Evolutionary conservation across 2,888 invertebrate genomes (phyloP), one percentile per base, ranked within the genome.

Genomic region (Rhaphigaster nebulosa): DNA sequence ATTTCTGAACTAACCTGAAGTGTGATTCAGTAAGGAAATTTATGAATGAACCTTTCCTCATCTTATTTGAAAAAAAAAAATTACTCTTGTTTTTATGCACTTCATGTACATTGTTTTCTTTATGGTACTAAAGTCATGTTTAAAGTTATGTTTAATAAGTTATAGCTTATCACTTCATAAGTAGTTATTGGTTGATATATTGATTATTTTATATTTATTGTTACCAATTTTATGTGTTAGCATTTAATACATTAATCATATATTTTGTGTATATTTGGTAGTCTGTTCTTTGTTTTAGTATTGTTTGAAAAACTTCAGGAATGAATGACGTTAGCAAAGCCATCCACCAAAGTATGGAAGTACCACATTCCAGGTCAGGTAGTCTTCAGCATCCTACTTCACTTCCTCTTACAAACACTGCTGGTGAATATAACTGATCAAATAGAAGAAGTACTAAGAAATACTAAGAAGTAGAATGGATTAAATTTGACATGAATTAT

Each of bases 331-430:
- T 92, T 34, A 96, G 96, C 92, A 96, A 95, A 93, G 96, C 96
- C 60, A 96, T 96, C 92, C 96, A 96, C 92, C 96, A 96, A 26
- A 96, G 96, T 91, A 96, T 96, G 20, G 96, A 97, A 93, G 91
- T 92, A 26, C 92, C 92, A 52, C 92, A 92, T 70, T 88, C 92
- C 18, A 89, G 91, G 88, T 92, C 92, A 54, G 92, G 92, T 10
- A 91, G 91, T 84, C 34, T 91, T 45, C 92, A 92, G 45, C 94
- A 95, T 92, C 96, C 96, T 87, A 95, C 95, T 87, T 94, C 94
- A 91, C 95, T 97, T 94, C 96, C 96, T n/a, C 95, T 96, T 92
- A 95, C 96, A 90, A 96, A 96, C 90, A 95, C 96, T 56, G 96
- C 96, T 92, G 91, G 92, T 93, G 92, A 91, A 80, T 87, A 70